Percentiles rank a stretch among this genome's conserved stretches.
Conservation (phyloP, 2,888 invertebrate genomes). For the Aleiodes alternator region DNA sequence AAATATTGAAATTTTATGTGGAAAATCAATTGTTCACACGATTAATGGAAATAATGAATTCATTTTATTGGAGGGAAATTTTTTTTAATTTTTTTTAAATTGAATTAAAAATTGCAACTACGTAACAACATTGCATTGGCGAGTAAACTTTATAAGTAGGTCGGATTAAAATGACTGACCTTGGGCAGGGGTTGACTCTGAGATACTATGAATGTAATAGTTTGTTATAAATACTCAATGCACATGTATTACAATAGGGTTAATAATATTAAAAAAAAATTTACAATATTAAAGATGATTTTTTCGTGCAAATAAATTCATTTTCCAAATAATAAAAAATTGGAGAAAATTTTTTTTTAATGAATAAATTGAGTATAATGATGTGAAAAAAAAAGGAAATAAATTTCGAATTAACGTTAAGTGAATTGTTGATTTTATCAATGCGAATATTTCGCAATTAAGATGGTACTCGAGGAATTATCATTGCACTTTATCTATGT, state of each 20-base stretch:
- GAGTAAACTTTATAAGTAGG: conserved; percentile 56
- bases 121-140: conserved; percentile 31
- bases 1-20: neutral
- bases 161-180: conserved; percentile 65
- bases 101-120: neutral
- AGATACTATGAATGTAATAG: conserved; percentile 31
- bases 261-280: neutral
- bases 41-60: neutral
- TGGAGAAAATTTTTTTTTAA: too few relatives aligned
- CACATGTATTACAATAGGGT: conserved; percentile 2
- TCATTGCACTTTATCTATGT: conserved; percentile 11
- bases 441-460: neutral
- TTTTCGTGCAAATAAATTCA: neutral
- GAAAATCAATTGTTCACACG: conserved; percentile 8
- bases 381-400: neutral
- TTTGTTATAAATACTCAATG: conserved; percentile 19
- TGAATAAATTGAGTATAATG: neutral
- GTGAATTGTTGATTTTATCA: neutral
- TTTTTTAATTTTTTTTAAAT: too few relatives aligned
- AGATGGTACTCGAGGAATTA: neutral
- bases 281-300: neutral
- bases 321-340: neutral
- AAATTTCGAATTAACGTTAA: neutral
- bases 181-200: conserved; percentile 58
- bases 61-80: too few relatives aligned